phyloP scores from a whole-genome alignment of 1,140 invertebrate genomes.

The Bombus sibiricus region DNA sequence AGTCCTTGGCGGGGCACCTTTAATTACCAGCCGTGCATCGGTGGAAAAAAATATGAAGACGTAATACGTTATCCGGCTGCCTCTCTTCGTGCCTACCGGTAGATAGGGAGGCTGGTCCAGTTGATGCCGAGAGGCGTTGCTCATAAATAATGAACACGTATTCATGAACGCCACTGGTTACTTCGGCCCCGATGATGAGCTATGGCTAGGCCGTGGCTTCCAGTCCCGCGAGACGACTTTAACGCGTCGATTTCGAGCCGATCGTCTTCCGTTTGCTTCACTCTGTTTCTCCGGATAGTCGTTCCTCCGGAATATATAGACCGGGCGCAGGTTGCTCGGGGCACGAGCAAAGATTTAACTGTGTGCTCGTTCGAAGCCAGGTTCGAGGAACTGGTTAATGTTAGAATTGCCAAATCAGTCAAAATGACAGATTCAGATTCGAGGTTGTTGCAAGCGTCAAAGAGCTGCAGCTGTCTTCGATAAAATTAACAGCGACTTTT shows the following conservation, averaged over 20 bases:
- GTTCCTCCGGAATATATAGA: not conserved
- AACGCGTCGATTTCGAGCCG: constrained; percentile 33
- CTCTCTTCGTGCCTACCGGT: constrained; percentile 67
- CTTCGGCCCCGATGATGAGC: constrained; percentile 61
- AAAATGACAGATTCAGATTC: too few relatives aligned
- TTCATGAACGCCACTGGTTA: constrained; percentile 72
- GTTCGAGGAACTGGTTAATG: not conserved
- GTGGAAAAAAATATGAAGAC: constrained; percentile 78
- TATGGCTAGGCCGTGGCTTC: constrained; percentile 48
- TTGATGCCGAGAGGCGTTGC: constrained; percentile 72
- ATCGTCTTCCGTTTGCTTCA: constrained; percentile 12
- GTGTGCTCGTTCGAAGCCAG: too few relatives aligned
- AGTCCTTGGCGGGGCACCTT: constrained; percentile 73
- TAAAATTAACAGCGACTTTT: too few relatives aligned
- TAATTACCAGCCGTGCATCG: constrained; percentile 74
- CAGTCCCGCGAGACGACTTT: constrained; percentile 32
- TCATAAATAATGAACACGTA: constrained; percentile 75
- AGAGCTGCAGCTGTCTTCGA: too few relatives aligned
- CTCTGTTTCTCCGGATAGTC: not conserved
- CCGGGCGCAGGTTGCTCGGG: not conserved
- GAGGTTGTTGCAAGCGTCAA: too few relatives aligned
- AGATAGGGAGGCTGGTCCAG: constrained; percentile 68
- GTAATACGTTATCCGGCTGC: constrained; percentile 73
- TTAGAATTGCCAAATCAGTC: not conserved
- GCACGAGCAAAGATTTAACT: not conserved